phyloP scores from a whole-genome alignment of 2,888 invertebrate species.

The Zootermopsis nevadensis region DNA sequence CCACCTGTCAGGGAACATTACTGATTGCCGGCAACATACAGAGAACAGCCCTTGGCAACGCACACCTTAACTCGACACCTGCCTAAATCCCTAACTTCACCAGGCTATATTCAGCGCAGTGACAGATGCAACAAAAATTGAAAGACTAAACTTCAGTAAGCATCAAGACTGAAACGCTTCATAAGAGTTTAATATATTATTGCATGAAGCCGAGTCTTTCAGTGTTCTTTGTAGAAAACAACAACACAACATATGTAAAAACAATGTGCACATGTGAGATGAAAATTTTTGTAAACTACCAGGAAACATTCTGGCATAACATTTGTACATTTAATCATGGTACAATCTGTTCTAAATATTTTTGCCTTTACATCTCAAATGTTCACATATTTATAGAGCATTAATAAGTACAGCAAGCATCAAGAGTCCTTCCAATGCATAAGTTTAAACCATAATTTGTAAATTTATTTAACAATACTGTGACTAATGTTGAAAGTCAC shows the following conservation, averaged over 20 bases:
- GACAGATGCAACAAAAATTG: neutral
- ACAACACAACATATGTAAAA: neutral
- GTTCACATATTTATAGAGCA: conserved; percentile 49
- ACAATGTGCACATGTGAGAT: conserved; percentile 8
- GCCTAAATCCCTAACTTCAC: conserved; percentile 56
- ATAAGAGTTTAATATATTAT: neutral
- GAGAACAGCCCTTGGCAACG: conserved; percentile 62
- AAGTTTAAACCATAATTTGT: neutral
- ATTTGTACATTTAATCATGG: too few relatives aligned
- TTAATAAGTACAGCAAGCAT: conserved; percentile 42
- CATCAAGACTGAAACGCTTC: too few relatives aligned
- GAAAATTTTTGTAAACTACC: conserved; percentile 48
- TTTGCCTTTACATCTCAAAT: conserved; percentile 48
- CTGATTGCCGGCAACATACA: conserved; percentile 62
- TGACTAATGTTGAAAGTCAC: too few relatives aligned
- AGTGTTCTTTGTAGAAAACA: conserved; percentile 12
- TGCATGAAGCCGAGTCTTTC: neutral
- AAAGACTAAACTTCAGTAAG: conserved; percentile 6
- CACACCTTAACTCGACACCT: conserved; percentile 56
- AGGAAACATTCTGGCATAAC: neutral
- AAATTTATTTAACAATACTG: too few relatives aligned
- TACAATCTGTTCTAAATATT: neutral
- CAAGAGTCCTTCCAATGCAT: conserved; percentile 11
- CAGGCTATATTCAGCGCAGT: conserved; percentile 12
- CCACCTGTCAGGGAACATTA: conserved; percentile 59